Evolutionary conservation across 2,797 vertebrate species (phyloP).

Genomic region (Lemur catta): DNA sequence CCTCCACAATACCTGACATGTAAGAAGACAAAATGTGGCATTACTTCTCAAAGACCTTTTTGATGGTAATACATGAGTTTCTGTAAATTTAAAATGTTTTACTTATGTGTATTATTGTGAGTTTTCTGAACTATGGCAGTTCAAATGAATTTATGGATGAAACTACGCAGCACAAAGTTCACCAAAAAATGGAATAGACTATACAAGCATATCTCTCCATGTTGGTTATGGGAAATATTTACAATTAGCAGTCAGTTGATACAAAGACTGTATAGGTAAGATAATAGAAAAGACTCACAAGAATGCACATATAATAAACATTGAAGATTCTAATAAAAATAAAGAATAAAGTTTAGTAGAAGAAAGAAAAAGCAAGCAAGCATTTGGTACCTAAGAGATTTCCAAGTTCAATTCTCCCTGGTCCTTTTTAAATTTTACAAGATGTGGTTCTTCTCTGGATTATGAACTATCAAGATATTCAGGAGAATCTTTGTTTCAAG

Average conservation of each 20-base stretch:
- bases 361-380: neutral
- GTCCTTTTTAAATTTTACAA: neutral
- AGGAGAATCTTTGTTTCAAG: neutral
- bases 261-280: neutral
- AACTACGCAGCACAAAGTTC: neutral
- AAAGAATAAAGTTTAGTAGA: neutral
- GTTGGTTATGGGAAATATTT: neutral
- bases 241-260: neutral
- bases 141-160: neutral
- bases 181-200: neutral
- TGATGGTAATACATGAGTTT: neutral
- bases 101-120: neutral
- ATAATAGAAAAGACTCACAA: neutral
- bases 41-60: neutral
- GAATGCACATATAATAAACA: neutral
- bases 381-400: neutral
- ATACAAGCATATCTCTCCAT: neutral
- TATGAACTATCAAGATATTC: neutral
- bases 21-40: neutral
- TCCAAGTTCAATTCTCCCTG: accelerated
- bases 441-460: neutral
- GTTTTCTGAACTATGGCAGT: neutral
- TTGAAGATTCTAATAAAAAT: neutral
- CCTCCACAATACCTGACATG: neutral
- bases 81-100: neutral